Conservation (phyloP, 2,888 invertebrate genomes). For the Tortrix viridana region DNA sequence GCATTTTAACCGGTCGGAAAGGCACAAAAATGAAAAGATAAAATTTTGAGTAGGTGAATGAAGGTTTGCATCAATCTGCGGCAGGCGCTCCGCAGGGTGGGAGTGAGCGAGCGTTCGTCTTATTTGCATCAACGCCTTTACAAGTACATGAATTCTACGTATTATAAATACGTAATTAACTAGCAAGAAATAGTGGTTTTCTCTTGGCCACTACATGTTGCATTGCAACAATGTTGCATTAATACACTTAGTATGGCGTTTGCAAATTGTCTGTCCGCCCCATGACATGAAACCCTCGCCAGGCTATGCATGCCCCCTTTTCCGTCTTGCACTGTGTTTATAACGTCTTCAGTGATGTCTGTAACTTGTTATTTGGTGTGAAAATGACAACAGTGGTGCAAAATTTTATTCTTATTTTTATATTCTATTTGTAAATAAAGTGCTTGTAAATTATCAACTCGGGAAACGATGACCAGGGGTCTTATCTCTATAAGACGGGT, state of each 20-base stretch:
- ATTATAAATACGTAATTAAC: not conserved
- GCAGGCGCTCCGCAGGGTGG: not conserved
- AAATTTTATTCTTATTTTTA: not conserved
- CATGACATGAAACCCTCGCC: conserved; percentile 18
- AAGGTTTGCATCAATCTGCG: conserved; percentile 48
- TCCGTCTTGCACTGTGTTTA: conserved; percentile 10
- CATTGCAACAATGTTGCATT: conserved; percentile 32
- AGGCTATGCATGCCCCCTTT: conserved; percentile 24
- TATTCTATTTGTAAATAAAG: not conserved
- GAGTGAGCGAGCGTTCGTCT: not conserved
- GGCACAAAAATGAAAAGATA: conserved; percentile 57
- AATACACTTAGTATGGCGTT: conserved; percentile 20
- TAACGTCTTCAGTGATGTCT: conserved; percentile 4
- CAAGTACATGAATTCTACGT: not conserved
- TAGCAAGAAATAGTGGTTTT: not conserved
- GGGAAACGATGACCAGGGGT: too few species aligned
- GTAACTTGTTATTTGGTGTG: conserved; percentile 6
- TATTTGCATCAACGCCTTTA: not conserved
- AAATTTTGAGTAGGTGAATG: conserved; percentile 47
- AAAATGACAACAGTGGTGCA: not conserved
- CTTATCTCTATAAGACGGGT: too few species aligned
- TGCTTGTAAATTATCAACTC: too few species aligned
- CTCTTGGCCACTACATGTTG: not conserved
- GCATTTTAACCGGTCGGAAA: conserved; percentile 62
- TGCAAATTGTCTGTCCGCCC: conserved; percentile 20